Percentiles rank a stretch among this genome's conserved stretches.
Conservation (phyloP, 2,113 vertebrate genomes). For the Laticauda laticaudata region DNA sequence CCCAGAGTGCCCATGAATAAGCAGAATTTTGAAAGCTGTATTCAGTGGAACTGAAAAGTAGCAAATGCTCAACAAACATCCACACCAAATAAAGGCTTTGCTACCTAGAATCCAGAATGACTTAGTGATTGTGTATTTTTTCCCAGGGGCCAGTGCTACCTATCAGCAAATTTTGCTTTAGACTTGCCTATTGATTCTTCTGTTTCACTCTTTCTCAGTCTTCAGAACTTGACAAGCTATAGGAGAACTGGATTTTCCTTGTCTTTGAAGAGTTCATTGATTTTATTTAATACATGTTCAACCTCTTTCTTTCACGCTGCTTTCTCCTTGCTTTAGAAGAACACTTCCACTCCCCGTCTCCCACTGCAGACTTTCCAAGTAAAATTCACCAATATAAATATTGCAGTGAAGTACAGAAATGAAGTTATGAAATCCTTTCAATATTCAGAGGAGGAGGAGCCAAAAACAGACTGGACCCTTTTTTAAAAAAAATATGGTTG, state of each 20-base stretch:
- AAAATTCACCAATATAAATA: constrained; percentile 32
- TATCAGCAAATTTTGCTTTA: constrained; percentile 31
- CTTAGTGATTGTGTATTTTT: neutral
- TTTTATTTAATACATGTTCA: constrained; percentile 58
- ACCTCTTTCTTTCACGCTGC: neutral
- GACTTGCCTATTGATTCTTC: constrained; percentile 50
- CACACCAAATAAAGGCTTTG: neutral
- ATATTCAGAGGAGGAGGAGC: constrained; percentile 12
- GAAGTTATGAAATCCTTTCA: constrained; percentile 40
- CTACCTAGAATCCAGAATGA: neutral
- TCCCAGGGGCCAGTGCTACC: neutral
- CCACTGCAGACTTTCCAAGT: neutral
- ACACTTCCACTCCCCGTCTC: neutral
- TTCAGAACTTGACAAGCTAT: constrained; percentile 29
- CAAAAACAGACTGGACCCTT: constrained; percentile 1
- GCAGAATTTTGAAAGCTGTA: neutral
- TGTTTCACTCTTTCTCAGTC: constrained; percentile 21
- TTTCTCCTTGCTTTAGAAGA: constrained; percentile 25
- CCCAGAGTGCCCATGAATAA: neutral
- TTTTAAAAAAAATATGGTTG: constrained; percentile 23
- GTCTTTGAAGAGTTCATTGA: constrained; percentile 66
- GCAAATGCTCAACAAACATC: neutral
- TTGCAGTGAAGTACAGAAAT: constrained; percentile 23
- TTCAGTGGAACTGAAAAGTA: neutral
- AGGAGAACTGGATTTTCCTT: constrained; percentile 57